Base-by-base conservation (phyloP, 2,888 invertebrate species). In the Octonoba sinensis region DNA sequence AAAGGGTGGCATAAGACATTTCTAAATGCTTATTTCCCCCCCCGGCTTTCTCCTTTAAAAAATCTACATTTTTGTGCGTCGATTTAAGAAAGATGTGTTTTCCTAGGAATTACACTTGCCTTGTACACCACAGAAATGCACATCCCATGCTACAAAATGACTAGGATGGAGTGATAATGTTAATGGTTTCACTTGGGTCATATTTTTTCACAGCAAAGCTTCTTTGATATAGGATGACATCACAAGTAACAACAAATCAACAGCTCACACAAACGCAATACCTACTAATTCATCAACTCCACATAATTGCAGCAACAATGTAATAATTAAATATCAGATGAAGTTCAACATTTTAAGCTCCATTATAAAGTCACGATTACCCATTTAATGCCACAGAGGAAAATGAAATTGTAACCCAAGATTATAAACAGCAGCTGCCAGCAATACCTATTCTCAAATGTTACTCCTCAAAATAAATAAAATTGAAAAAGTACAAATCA, bases 101-200 rank as follows among this genome's bases (percentile, higher is more conserved):
- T 71, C 44, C 46, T 66, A 79, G 79, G 79, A 79, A 79, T 79
- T 59, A 79, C 72, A 79, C 79, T 71, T 79, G 72, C 72, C 67
- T 60, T 66, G 71, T 71, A 71, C 77, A 78, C 64, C 77, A 62
- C 46, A 70, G 54, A 69, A 66, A 74, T 74, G 74, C 65, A 74
- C 74, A 65, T 64, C 46, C 71, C 78, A 78, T 66, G 67, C 62
- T 79, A 79, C 60, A 67, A 72, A 79, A 79, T 79, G 79, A 79
- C 79, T 79, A 79, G 79, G 72, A 79, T 73, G 73, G 66, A 67
- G 73, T 60, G 46, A 67, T 44, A 60, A 57, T 44, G 51, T 57
- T 57, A 36, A 46, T 62, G 62, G 18, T 62, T 76, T 56, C 62
- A 27, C 70, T 62, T 46, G 44, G 62, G 44, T 44, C 62, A 22